Evolutionary conservation across 2,888 invertebrate genomes (phyloP).

Genomic region (Miltochrista miniata): DNA sequence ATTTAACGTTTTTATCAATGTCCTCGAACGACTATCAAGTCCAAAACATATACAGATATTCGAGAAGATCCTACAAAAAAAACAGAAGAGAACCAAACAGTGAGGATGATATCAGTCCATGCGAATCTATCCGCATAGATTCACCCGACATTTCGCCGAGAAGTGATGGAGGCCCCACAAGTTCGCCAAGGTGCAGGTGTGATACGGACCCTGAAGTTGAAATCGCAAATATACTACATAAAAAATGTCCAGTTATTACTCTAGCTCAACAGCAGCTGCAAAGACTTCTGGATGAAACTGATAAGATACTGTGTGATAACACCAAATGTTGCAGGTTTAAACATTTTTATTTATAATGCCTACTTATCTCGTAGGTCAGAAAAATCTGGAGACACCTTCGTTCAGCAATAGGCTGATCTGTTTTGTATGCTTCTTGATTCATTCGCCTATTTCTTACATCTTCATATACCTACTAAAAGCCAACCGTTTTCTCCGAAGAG

Average conservation of each 20-base stretch:
- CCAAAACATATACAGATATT: slow-evolving; percentile 66
- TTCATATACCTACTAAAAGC: too few species aligned
- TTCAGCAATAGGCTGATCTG: too few species aligned
- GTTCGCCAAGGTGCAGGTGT: slow-evolving; percentile 52
- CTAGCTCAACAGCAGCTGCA: slow-evolving; percentile 70
- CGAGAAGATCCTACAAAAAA: slow-evolving; percentile 67
- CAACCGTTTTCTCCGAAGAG: too few species aligned
- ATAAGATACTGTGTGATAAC: slow-evolving; percentile 61
- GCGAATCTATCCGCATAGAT: slow-evolving; percentile 46
- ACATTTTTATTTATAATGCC: not conserved
- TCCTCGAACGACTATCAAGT: slow-evolving; percentile 66
- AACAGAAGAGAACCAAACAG: slow-evolving; percentile 45
- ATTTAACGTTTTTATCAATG: slow-evolving; percentile 36
- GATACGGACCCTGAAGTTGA: slow-evolving; percentile 61
- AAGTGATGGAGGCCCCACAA: slow-evolving; percentile 32
- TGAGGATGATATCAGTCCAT: slow-evolving; percentile 42
- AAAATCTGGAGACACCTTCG: too few species aligned
- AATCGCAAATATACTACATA: slow-evolving; percentile 67
- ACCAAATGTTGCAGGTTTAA: slow-evolving; percentile 61
- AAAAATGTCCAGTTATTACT: slow-evolving; percentile 71
- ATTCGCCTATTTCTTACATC: too few species aligned
- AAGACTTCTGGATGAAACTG: slow-evolving; percentile 66
- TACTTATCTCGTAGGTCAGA: too few species aligned
- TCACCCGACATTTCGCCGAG: slow-evolving; percentile 47
- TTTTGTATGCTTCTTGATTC: too few species aligned